Conservation (phyloP, 2,113 vertebrate species). For the Castor canadensis region DNA sequence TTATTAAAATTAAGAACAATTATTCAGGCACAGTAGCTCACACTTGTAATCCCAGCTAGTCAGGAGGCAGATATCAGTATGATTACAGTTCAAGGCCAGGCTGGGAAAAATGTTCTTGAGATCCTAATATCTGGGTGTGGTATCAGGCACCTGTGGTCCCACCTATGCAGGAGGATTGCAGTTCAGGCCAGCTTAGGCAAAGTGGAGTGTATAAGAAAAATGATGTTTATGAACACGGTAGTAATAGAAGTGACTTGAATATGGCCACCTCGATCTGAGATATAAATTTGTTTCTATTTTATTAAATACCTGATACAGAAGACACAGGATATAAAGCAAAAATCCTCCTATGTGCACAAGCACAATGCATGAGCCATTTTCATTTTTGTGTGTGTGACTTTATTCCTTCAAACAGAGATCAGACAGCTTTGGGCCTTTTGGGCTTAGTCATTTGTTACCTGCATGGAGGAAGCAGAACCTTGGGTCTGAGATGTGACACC, state of each 20-base stretch:
- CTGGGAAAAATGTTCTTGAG: no score
- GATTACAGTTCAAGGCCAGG: no score
- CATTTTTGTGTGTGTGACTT: not conserved
- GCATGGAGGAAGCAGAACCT: not conserved
- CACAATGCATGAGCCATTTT: not conserved
- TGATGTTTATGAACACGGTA: not conserved
- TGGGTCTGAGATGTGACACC: not conserved
- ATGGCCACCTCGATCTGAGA: not conserved
- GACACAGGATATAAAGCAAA: constrained; percentile 11
- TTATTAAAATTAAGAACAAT: not conserved
- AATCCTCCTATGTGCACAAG: not conserved
- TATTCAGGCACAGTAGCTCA: not conserved
- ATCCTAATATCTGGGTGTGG: no score
- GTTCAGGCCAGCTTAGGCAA: not conserved
- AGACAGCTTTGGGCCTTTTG: not conserved
- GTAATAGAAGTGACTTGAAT: not conserved
- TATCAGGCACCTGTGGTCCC: no score
- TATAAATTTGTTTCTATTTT: constrained; percentile 12
- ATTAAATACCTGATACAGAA: not conserved
- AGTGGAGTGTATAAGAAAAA: constrained; percentile 4
- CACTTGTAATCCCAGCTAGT: no score
- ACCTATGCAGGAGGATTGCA: no score
- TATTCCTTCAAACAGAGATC: not conserved
- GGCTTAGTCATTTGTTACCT: not conserved
- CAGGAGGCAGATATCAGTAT: no score